Evolutionary conservation across 1,140 invertebrate genomes (phyloP), one percentile per base, ranked within the genome.

Genomic region (Andricus grossulariae): DNA sequence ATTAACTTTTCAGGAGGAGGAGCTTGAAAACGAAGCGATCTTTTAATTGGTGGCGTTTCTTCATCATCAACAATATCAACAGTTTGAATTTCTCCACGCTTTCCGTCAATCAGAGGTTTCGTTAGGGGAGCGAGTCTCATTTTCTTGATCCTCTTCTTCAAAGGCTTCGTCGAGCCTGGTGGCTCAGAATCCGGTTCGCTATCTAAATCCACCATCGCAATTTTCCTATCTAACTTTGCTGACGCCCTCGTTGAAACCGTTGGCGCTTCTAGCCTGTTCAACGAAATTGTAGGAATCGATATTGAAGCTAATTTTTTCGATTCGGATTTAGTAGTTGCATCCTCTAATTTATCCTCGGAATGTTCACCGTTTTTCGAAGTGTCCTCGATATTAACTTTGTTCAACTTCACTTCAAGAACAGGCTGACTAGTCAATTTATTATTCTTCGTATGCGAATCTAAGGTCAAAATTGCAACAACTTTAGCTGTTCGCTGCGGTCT

Each of bases 401-500:
- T 73, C 32, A 15, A 19, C 10, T 50, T 45, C 50, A 21, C 49
- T 2, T 76, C 74, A 16, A 73, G 57, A 60, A 60, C 32, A 50
- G 55, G 19, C n/a, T 66, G 50, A 71, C 50, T 12, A 50, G 25
- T 77, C 71, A 21, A 18, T 39, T 57, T 21, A 49, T 25, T 19
- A 0, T 77, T 83, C 50, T 75, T 78, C 13, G 72, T 83, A 3
- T 81, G 84, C 3, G 88, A 88, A 45, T 91, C 90, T 0, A 91
- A 54, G 15, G 82, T 89, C 0, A 90, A 77, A 55, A 90, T 90
- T 1, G 90, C 90, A 3, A 91, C 88, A 8, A 90, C 89, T 54
- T 91, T 91, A 0, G 90, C 90, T 0, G 89, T 90, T 45, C 90
- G 83, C 25, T 90, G 90, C 0, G 89, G 90, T 71, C 85, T 90